Evolutionary conservation across 1,140 invertebrate species (phyloP).

Genomic region (Caerostris darwini): DNA sequence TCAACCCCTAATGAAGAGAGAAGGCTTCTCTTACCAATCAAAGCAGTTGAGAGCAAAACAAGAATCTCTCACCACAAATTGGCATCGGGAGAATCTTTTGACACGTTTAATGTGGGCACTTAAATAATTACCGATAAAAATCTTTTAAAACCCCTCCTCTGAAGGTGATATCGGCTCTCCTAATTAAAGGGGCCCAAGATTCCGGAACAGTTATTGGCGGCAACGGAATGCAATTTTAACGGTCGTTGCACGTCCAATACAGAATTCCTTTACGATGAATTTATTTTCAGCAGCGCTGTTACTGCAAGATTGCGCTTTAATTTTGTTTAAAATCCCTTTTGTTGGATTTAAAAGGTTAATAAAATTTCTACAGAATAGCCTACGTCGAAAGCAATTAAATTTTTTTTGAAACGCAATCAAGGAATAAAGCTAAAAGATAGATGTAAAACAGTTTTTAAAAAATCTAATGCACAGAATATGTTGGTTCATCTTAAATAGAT

Average conservation of each 20-base stretch:
- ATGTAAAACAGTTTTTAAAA: no score
- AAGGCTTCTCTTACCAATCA: conserved; percentile 6
- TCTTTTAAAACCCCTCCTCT: conserved; percentile 22
- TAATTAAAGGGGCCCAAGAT: conserved; percentile 49
- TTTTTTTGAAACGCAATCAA: no score
- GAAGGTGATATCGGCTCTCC: conserved; percentile 26
- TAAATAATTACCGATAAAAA: conserved; percentile 59
- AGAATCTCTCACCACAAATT: neutral
- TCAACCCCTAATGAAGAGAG: neutral
- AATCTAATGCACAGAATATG: no score
- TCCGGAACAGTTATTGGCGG: conserved; percentile 25
- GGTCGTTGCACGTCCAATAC: neutral
- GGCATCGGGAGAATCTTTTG: neutral
- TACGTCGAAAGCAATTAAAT: no score
- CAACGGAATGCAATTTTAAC: conserved; percentile 17
- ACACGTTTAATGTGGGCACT: conserved; percentile 44
- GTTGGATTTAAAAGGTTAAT: neutral
- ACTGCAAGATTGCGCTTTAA: neutral
- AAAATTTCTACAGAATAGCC: neutral
- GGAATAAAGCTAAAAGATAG: no score
- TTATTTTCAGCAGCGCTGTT: neutral
- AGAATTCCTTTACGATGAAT: conserved; percentile 27
- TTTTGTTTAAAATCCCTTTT: neutral
- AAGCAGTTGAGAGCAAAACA: conserved; percentile 31
- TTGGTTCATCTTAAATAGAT: no score